These are phyloP conservation scores for Plecotus auritus DNA, from an alignment of 2,113 vertebrate species.

Conservation along the genomic window DNA sequence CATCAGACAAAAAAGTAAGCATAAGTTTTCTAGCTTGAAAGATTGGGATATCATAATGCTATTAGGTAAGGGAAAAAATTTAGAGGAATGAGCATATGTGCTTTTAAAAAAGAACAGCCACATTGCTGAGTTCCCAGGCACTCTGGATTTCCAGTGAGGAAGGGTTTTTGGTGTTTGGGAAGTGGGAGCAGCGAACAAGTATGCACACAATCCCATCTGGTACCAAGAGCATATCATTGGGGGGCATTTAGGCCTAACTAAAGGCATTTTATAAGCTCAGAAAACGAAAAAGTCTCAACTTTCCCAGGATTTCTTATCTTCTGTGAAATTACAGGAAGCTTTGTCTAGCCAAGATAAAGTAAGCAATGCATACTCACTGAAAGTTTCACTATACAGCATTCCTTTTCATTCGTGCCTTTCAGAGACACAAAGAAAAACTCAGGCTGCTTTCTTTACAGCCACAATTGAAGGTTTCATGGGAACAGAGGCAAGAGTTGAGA, in stretches of 20 bases:
- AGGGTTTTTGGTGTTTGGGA: not conserved
- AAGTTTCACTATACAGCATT: not conserved
- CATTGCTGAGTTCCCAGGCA: not conserved
- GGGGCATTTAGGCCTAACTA: not conserved
- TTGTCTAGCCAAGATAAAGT: not conserved
- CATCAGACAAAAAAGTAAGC: not conserved
- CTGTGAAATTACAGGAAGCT: not conserved
- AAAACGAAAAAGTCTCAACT: not conserved
- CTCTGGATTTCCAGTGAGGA: not conserved
- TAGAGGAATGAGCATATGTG: not conserved
- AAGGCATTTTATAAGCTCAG: not conserved
- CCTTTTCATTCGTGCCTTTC: not conserved
- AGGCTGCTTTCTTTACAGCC: not conserved
- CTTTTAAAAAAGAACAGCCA: not conserved
- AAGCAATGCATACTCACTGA: not conserved
- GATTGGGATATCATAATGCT: not conserved
- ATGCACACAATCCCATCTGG: not conserved
- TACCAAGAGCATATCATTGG: not conserved
- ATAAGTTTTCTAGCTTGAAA: not conserved
- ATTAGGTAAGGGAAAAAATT: not conserved
- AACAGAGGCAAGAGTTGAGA: not conserved
- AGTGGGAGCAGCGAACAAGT: not conserved
- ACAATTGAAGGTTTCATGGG: not conserved
- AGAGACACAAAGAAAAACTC: not conserved
- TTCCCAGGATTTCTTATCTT: not conserved